Percentiles rank a stretch among this genome's conserved stretches.
Conservation (phyloP, 2,797 vertebrate species). For the Acanthurus tractus region DNA sequence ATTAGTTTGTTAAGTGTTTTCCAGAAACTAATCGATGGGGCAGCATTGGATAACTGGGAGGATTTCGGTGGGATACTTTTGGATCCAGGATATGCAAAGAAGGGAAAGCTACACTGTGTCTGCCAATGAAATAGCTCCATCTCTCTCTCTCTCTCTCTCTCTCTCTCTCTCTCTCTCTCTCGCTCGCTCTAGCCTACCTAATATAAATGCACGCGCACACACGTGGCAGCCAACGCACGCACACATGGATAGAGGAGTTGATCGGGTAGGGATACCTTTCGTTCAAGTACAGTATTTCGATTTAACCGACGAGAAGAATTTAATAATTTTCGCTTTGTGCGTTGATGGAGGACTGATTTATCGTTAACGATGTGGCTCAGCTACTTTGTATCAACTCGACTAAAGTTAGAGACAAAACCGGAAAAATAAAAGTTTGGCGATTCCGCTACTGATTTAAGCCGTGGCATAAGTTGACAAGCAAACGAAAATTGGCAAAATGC, state of each 20-base stretch:
- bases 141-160: conserved; percentile 20
- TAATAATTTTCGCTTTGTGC: background rate
- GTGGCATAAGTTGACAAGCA: no score
- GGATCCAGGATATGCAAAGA: conserved; percentile 62
- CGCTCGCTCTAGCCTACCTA: conserved; percentile 5
- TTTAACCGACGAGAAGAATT: background rate
- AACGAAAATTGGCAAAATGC: no score
- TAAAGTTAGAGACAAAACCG: no score
- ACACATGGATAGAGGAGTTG: conserved; percentile 9
- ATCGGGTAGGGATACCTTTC: background rate
- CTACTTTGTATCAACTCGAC: no score
- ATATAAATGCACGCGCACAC: conserved; percentile 20
- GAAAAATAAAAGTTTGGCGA: no score
- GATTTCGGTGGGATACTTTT: conserved; percentile 71
- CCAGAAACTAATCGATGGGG: conserved; percentile 87
- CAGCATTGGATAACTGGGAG: conserved; percentile 62
- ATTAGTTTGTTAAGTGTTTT: conserved; percentile 89
- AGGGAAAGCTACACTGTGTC: conserved; percentile 42
- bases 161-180: conserved; percentile 23
- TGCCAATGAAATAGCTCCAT: conserved; percentile 65
- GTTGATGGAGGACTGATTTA: no score
- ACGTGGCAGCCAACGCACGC: conserved; percentile 2
- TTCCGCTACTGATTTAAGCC: no score
- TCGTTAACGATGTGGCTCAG: background rate
- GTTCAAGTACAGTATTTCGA: background rate